Evolutionary conservation across 92 coral and sea anemone species (phyloP), one percentile per base, ranked within the genome.

Genomic region (Ricordea florida): DNA sequence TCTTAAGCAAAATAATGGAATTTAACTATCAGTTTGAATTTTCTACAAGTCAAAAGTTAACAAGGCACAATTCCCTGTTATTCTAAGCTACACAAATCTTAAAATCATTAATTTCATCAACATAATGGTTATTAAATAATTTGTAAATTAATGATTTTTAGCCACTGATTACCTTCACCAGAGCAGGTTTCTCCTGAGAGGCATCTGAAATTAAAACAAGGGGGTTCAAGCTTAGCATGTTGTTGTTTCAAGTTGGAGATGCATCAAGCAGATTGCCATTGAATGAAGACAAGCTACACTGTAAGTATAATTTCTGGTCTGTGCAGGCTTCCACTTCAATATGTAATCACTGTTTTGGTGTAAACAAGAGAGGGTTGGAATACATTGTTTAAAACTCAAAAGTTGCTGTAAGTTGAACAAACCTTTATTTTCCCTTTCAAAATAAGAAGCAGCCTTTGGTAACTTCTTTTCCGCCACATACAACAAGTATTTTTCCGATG

Each of bases 401-500:
- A 6, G 20, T 10, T 15, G 5, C 13, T 10, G 51, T 7, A 15
- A 16, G 3, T 5, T 34, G 7, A 11, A 34, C 18, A 61, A 13
- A 46, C 55, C 57, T 25, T 31, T 24, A 10, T 58, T 62, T 26
- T 46, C 74, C 60, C 80, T 71, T 16, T 89, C 96, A 92, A 96
- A 96, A 52, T 79, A 89, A 14, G 97, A 96, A 10, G 44, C 66
- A 27, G 91, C 55, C 47, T 96, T 89, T 2, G 94, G 89, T 11
- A 78, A 48, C 57, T 92, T 96, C 87, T 92, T 92, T 42, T 96
- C 99, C 5, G 99, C 97, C 57, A 82, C 93, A 68, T 92, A 96
- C 7, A 96, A 67, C 61, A 92, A 61, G 50, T 53, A 89, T 45
- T 72, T 74, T 47, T 92, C 99, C 28, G 96, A 92, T 10, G 97